Evolutionary conservation across 2,888 invertebrate genomes (phyloP), one percentile per base, ranked within the genome.

Genomic region (Dasypolia templi): DNA sequence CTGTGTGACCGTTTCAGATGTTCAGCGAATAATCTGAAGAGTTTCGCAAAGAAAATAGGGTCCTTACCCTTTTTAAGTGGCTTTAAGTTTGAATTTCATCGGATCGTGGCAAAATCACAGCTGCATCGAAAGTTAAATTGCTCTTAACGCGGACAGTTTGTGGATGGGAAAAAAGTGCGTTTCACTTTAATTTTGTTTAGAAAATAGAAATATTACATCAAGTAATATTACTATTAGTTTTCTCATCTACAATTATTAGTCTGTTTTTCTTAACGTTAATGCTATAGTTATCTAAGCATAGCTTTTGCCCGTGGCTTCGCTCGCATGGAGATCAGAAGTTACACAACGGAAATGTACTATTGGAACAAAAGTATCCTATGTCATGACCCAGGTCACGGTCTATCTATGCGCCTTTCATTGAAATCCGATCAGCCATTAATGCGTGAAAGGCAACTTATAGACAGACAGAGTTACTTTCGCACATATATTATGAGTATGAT

Each of bases 1-100:
- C 12, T 75, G 49, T 19, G 22, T 14, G 58, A 42, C 14, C 29
- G 29, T 29, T 66, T 66, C 19, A 66, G 32, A 66, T 58, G 12
- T 65, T 69, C 26, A 46, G 53, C 6, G 9, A 59, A 53, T 61
- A 46, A 44, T 65, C 4, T 65, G 32, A 69, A 46, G 35, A 35
- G 29, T 58, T 39, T 14, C 1, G 11, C 11, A 22, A 4, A 19
- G 7, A 49, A 65, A 61, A 29, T 17, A 0, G 0, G 5, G 12
- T n/a, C 22, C 12, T 35, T 29, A n/a, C 2, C 14, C 19, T 19
- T 26, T 62, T 26, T n/a, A 55, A 74, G 5, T 44, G 3, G 9
- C 6, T 35, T 49, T 26, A 35, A 49, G 55, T 35, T 26, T 5
- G 2, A 26, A n/a, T 29, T 72, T 39, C 22, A 53, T 17, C 7